Percentiles rank a stretch among this genome's conserved stretches.
phyloP scores from a whole-genome alignment of 2,797 vertebrate genomes.

The Takifugu ocellatus region DNA sequence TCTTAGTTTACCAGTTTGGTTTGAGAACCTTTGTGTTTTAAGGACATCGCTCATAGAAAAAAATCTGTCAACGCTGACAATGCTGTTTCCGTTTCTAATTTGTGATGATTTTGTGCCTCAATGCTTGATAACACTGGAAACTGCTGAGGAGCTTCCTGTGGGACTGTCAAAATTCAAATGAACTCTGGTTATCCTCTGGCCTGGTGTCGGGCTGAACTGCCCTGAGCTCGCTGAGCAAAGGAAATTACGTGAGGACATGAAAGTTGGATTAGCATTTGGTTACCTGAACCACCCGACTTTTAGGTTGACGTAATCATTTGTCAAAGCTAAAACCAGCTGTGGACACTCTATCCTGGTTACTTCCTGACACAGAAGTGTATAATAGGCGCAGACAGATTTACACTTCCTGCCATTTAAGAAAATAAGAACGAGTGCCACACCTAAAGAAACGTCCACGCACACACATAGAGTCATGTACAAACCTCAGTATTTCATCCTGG shows the following conservation, averaged over 20 bases:
- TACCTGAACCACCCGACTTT: too few relatives aligned
- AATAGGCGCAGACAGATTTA: constrained; percentile 66
- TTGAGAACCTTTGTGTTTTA: too few relatives aligned
- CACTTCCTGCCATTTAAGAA: constrained; percentile 51
- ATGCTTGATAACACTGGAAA: constrained; percentile 43
- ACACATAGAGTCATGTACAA: background rate
- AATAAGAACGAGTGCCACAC: constrained; percentile 21
- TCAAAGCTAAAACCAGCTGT: constrained; percentile 3
- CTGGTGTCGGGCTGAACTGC: background rate
- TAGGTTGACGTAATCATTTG: background rate
- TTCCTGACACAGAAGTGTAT: constrained; percentile 52
- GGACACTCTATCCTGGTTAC: constrained; percentile 18
- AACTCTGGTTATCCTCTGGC: constrained; percentile 59
- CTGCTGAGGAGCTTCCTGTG: constrained; percentile 28
- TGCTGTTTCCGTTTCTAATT: constrained; percentile 20
- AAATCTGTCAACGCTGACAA: too few relatives aligned
- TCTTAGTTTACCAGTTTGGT: too few relatives aligned
- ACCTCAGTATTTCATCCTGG: too few relatives aligned
- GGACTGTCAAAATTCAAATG: constrained; percentile 14
- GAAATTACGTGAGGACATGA: too few relatives aligned
- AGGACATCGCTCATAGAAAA: too few relatives aligned
- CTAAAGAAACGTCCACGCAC: background rate
- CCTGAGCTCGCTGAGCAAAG: too few relatives aligned
- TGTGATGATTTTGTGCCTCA: constrained; percentile 49
- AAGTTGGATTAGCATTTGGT: too few relatives aligned